A percentile compares a stretch with the other conserved stretches of the same genome.
Conservation (phyloP, 2,888 invertebrate genomes). For the Elysia crispata region DNA sequence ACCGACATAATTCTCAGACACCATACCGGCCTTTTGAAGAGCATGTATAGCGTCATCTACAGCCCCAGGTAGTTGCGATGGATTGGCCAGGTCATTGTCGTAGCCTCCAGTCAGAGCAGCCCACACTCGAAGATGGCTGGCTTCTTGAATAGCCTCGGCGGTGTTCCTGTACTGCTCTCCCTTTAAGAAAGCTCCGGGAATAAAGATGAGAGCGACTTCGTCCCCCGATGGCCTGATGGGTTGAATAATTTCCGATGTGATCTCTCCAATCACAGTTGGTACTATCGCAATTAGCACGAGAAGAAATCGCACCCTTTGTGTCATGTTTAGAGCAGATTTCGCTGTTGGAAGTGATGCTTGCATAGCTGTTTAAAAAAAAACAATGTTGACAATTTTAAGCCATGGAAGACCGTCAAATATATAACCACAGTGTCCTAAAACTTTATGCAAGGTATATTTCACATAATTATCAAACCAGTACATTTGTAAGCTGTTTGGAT, state of each 20-base stretch:
- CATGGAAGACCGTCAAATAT: too few species aligned
- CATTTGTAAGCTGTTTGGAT: too few species aligned
- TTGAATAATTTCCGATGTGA: conserved; percentile 25
- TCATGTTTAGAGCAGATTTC: too few species aligned
- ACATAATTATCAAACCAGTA: too few species aligned
- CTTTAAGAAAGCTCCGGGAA: conserved; percentile 35
- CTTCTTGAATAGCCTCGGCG: conserved; percentile 59
- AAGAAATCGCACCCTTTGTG: too few species aligned
- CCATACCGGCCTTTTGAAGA: conserved; percentile 57
- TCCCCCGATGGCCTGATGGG: conserved; percentile 13
- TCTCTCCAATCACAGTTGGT: not conserved
- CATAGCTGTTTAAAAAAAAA: too few species aligned
- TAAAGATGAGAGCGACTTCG: conserved; percentile 37
- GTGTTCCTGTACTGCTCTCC: conserved; percentile 10
- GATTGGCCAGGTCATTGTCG: conserved; percentile 58
- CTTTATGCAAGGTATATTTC: too few species aligned
- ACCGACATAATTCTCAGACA: conserved; percentile 58
- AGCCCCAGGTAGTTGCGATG: conserved; percentile 55
- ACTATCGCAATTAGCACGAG: too few species aligned
- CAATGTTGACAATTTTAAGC: too few species aligned
- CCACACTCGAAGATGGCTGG: conserved; percentile 59
- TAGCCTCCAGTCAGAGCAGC: conserved; percentile 60
- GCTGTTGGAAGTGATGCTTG: too few species aligned
- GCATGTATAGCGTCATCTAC: conserved; percentile 53
- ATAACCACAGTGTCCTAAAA: too few species aligned